Evolutionary conservation across 2,888 invertebrate genomes (phyloP), one percentile per base, ranked within the genome.

Genomic region (Aromia moschata): DNA sequence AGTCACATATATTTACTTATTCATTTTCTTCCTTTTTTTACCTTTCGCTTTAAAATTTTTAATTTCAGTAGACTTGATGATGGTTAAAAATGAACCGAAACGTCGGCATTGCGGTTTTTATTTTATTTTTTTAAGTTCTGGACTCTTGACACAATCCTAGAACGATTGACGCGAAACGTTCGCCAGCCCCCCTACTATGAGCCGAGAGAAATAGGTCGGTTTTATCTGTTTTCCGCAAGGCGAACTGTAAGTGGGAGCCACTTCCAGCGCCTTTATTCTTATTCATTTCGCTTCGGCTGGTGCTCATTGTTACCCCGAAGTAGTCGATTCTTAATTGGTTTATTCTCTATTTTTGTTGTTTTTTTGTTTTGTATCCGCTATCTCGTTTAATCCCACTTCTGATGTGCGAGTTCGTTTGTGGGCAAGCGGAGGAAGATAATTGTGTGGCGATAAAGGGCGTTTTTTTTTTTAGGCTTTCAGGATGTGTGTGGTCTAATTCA

Each of bases 141-240:
- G n/a, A n/a, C n/a, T n/a, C n/a, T n/a, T n/a, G n/a, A n/a, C n/a
- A n/a, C n/a, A n/a, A n/a, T n/a, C n/a, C n/a, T n/a, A n/a, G n/a
- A n/a, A n/a, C n/a, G n/a, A n/a, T n/a, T n/a, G n/a, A n/a, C n/a
- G n/a, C n/a, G n/a, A n/a, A n/a, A n/a, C n/a, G n/a, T n/a, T n/a
- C n/a, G n/a, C n/a, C n/a, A n/a, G n/a, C n/a, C n/a, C n/a, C n/a
- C n/a, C n/a, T n/a, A n/a, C n/a, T n/a, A n/a, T n/a, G n/a, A 47
- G 37, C 47, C 47, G 3, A 25, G 7, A 25, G 25, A 25, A 7
- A 25, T n/a, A n/a, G n/a, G n/a, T 25, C 25, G 56, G 71, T 63
- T 74, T 74, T 74, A 75, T 75, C 75, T 73, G 69, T 70, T 75
- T 75, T 75, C 75, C 73, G 72, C 75, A 75, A 70, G 71, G 67